Conservation (phyloP, 2,113 vertebrate genomes). For the Drymodes brunneopygia region DNA sequence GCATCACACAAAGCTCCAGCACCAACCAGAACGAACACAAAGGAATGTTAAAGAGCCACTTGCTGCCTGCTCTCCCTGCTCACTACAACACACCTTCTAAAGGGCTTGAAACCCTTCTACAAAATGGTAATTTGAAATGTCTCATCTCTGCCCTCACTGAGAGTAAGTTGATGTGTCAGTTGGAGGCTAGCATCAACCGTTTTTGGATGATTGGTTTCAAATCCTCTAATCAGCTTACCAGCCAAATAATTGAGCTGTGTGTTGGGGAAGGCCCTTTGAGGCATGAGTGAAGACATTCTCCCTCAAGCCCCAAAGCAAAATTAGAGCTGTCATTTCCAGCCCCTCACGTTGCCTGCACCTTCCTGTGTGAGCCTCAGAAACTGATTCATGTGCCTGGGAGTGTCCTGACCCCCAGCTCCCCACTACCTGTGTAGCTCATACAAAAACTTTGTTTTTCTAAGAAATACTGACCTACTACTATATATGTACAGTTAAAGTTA, state of each 20-base stretch:
- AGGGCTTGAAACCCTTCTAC: not conserved
- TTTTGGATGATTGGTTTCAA: conserved; percentile 53
- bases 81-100: not conserved
- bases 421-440: not conserved
- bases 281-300: not conserved
- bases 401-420: not conserved
- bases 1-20: not conserved
- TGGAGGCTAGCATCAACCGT: conserved; percentile 9
- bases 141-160: not conserved
- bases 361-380: not conserved
- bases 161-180: not conserved
- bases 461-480: not conserved
- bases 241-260: conserved; percentile 42
- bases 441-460: not conserved
- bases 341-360: not conserved
- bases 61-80: not conserved
- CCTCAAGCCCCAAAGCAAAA: not conserved
- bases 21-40: fast-evolving
- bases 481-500: not conserved
- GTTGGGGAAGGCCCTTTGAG: conserved; percentile 2
- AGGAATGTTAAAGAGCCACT: not conserved
- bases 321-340: conserved; percentile 8
- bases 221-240: conserved; percentile 61
- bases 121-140: not conserved
- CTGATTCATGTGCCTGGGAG: not conserved